Evolutionary conservation across 2,888 invertebrate genomes (phyloP).

Genomic region (Phyto melanocephala): DNA sequence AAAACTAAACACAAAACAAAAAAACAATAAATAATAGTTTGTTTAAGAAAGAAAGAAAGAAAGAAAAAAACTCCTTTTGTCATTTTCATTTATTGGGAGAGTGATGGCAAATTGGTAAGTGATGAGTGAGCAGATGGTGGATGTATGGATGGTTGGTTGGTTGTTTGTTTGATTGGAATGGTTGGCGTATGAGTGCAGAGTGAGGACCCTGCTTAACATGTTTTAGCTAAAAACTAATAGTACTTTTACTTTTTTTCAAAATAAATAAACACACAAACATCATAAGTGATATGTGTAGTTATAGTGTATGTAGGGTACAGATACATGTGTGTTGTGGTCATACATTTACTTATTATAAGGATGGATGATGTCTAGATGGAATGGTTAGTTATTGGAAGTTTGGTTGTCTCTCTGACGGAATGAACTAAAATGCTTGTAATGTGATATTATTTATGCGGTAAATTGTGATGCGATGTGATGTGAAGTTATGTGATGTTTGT

Average conservation of each 20-base stretch:
- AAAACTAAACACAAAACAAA: background rate
- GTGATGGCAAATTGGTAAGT: slow-evolving; percentile 31
- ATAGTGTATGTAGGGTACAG: background rate
- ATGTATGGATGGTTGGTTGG: slow-evolving; percentile 14
- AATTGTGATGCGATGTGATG: slow-evolving; percentile 37
- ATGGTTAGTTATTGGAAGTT: slow-evolving; percentile 22
- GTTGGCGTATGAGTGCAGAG: slow-evolving; percentile 35
- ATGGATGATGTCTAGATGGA: slow-evolving; percentile 15
- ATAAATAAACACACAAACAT: background rate
- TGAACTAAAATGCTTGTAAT: slow-evolving; percentile 37
- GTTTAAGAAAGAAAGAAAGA: too few species aligned
- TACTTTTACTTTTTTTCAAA: slow-evolving; percentile 1
- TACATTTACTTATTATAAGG: slow-evolving; percentile 28
- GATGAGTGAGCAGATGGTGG: slow-evolving; percentile 25
- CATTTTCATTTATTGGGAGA: slow-evolving; percentile 53
- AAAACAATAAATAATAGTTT: slow-evolving; percentile 12
- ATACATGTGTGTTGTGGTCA: slow-evolving; percentile 2
- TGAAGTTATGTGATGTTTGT: slow-evolving; percentile 31
- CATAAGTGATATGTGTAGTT: background rate
- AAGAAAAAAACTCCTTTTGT: slow-evolving; percentile 46
- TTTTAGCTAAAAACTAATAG: slow-evolving; percentile 40
- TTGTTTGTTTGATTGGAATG: slow-evolving; percentile 22
- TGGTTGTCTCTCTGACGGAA: slow-evolving; percentile 19
- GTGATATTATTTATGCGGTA: slow-evolving; percentile 38
- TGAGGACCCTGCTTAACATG: slow-evolving; percentile 28